Percentiles rank a stretch among this genome's conserved stretches.
These are phyloP conservation scores for Palaemon carinicauda DNA, from an alignment of 1,140 invertebrate species.

Conservation along the genomic window DNA sequence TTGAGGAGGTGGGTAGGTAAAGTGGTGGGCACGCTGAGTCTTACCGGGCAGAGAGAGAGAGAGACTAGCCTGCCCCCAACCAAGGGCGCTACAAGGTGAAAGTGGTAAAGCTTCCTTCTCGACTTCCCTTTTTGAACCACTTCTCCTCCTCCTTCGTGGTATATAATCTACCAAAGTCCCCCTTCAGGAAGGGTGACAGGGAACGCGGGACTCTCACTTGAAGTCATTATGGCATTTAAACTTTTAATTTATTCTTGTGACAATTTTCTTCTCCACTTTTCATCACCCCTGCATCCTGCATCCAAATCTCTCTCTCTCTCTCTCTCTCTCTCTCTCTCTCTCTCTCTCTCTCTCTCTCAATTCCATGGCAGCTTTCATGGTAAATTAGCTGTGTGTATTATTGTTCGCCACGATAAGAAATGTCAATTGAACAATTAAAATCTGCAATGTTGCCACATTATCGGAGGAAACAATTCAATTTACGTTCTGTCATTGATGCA, in stretches of 20 bases:
- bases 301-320: neutral
- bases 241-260: too few species aligned
- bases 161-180: too few species aligned
- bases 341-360: neutral
- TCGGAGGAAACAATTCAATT: too few species aligned
- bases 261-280: neutral
- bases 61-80: constrained; percentile 9
- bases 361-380: neutral
- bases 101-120: neutral
- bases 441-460: too few species aligned
- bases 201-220: too few species aligned
- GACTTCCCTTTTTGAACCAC: neutral
- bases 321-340: constrained; percentile 16
- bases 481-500: too few species aligned
- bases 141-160: neutral
- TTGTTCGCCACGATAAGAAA: too few species aligned
- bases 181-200: too few species aligned
- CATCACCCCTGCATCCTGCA: too few species aligned
- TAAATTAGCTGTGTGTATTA: too few species aligned
- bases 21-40: neutral
- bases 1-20: neutral
- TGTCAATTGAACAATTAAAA: too few species aligned
- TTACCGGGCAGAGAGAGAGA: constrained; percentile 11
- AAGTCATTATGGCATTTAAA: too few species aligned
- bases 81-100: constrained; percentile 27